Conservation (phyloP, 2,113 vertebrate genomes). For the Pseudolaguvia tuberculata region DNA sequence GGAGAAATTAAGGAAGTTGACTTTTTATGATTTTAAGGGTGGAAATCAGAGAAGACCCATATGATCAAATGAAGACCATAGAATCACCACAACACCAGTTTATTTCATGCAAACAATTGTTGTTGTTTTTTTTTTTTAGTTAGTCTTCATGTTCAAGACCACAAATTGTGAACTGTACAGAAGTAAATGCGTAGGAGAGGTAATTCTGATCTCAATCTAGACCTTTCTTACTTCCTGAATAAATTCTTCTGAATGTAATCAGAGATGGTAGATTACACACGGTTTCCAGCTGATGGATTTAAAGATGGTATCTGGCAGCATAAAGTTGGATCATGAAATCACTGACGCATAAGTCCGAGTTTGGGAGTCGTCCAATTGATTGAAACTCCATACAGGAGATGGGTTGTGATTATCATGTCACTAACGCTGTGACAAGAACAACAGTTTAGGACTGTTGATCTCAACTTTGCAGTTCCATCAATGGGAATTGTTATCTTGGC, state of each 20-base stretch:
- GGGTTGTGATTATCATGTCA: background rate
- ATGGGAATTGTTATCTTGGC: background rate
- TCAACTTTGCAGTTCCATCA: background rate
- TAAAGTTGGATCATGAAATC: background rate
- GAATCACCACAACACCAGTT: too few species aligned
- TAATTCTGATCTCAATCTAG: background rate
- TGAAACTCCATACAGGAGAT: background rate
- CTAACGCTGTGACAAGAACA: background rate
- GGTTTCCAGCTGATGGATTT: background rate
- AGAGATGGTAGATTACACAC: background rate
- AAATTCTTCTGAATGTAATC: background rate
- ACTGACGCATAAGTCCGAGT: background rate
- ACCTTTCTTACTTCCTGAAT: background rate
- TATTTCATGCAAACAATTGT: background rate
- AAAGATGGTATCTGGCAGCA: background rate
- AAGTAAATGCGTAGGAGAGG: background rate
- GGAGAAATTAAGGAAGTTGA: background rate
- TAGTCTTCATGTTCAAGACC: background rate
- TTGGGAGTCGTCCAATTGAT: background rate
- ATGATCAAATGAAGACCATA: background rate
- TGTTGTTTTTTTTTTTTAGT: background rate
- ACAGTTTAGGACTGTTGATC: background rate
- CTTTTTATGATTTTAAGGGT: background rate
- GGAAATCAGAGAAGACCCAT: background rate
- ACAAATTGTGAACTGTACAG: background rate